A percentile compares a stretch with the other conserved stretches of the same genome.
Conservation (phyloP, 2,113 vertebrate species). For the Gorsachius goisagi region DNA sequence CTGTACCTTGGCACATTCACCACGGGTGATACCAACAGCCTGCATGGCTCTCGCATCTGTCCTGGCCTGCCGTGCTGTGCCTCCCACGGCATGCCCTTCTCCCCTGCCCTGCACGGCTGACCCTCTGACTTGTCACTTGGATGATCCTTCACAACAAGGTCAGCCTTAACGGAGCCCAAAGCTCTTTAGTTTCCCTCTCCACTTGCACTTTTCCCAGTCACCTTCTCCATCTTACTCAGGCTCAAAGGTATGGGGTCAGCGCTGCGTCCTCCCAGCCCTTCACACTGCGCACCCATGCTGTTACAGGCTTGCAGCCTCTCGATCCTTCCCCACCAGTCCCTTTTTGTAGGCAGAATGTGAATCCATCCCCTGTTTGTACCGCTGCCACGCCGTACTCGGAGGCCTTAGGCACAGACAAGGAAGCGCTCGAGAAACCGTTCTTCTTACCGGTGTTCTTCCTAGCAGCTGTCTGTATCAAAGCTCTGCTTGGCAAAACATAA, state of each 20-base stretch:
- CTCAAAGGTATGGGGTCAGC: background rate
- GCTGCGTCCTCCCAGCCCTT: background rate
- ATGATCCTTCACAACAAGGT: background rate
- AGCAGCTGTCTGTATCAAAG: background rate
- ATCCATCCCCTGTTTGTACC: background rate
- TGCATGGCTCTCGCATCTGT: background rate
- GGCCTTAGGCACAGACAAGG: background rate
- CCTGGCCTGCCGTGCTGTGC: background rate
- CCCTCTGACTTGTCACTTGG: background rate
- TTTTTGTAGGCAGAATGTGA: background rate
- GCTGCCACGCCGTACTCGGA: fast-evolving
- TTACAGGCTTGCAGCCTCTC: background rate
- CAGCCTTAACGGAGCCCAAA: background rate
- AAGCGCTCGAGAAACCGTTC: background rate
- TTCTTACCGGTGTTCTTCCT: background rate
- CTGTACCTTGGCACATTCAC: background rate
- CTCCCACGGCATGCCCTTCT: background rate
- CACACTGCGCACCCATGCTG: background rate
- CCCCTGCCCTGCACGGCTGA: background rate
- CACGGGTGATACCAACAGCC: background rate
- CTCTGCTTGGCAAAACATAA: background rate
- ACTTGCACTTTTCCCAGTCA: background rate
- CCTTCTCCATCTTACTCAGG: background rate
- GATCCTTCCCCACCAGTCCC: background rate
- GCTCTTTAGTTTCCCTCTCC: background rate